These are phyloP conservation scores for Lacerta viridis DNA, from an alignment of 2,797 vertebrate species.

Conservation along the genomic window DNA sequence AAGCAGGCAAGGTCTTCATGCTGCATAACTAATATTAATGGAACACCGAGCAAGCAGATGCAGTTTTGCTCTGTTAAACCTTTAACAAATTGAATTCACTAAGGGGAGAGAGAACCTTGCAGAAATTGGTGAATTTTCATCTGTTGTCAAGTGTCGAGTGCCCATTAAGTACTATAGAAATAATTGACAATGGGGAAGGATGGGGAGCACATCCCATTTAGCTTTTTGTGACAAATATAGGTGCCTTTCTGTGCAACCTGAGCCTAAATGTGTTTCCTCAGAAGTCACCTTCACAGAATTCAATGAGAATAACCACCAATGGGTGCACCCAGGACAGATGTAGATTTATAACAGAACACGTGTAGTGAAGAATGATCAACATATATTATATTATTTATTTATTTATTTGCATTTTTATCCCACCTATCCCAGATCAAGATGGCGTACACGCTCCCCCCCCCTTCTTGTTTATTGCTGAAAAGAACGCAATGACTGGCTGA, in stretches of 20 bases:
- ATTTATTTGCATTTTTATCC: no score
- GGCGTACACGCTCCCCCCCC: no score
- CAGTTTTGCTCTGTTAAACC: constrained; percentile 53
- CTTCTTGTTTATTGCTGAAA: no score
- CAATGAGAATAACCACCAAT: neutral
- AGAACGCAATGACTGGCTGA: no score
- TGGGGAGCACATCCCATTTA: neutral
- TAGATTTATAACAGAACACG: neutral
- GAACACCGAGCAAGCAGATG: constrained; percentile 57
- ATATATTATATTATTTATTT: no score
- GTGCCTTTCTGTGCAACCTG: neutral
- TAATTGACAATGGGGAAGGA: neutral
- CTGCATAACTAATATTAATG: constrained; percentile 46
- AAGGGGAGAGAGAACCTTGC: neutral
- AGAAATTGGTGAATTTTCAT: neutral
- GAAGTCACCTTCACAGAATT: neutral
- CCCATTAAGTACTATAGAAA: neutral
- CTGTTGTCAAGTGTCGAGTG: neutral
- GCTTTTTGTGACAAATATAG: neutral
- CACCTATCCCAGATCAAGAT: no score
- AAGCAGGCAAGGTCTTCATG: constrained; percentile 27
- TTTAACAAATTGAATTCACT: constrained; percentile 59
- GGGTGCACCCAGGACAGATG: neutral
- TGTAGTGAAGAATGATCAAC: no score
- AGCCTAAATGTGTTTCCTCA: neutral